Conservation (phyloP, 2,888 invertebrate species). For the Quadroppia sp. region DNA sequence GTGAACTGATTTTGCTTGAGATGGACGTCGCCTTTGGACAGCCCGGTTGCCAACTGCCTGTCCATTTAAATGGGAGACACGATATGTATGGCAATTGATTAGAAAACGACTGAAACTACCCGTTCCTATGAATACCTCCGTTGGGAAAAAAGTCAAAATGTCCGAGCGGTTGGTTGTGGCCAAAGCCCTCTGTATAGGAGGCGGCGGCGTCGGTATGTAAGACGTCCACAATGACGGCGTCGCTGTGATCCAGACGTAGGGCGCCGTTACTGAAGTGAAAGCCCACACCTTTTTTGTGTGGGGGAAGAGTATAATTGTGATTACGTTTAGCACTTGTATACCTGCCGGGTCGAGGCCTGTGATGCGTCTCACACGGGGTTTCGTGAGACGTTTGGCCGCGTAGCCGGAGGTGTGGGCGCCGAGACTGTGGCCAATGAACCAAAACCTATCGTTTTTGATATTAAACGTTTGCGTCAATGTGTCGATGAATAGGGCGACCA, state of each 20-base stretch:
- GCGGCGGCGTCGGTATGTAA: neutral
- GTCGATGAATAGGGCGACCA: neutral
- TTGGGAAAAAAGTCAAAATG: neutral
- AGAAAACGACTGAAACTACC: too few species aligned
- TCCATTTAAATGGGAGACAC: too few species aligned
- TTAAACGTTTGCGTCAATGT: neutral
- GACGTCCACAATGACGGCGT: neutral
- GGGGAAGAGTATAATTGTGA: too few species aligned
- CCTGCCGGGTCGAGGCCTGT: slow-evolving; percentile 26
- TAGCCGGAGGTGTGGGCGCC: slow-evolving; percentile 15
- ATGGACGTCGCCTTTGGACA: neutral
- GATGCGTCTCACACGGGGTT: neutral
- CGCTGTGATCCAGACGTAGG: neutral
- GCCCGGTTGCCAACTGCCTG: neutral
- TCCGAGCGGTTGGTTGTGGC: neutral
- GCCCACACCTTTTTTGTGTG: neutral
- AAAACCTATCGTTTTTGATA: neutral
- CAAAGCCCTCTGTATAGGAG: neutral
- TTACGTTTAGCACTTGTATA: too few species aligned
- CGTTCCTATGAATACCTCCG: neutral
- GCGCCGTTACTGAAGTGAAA: neutral
- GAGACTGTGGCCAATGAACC: slow-evolving; percentile 13
- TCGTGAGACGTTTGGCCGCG: neutral
- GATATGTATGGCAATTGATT: too few species aligned
- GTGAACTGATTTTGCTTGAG: neutral